Conservation (phyloP, 2,888 invertebrate species). For the Xanthia icteritia region DNA sequence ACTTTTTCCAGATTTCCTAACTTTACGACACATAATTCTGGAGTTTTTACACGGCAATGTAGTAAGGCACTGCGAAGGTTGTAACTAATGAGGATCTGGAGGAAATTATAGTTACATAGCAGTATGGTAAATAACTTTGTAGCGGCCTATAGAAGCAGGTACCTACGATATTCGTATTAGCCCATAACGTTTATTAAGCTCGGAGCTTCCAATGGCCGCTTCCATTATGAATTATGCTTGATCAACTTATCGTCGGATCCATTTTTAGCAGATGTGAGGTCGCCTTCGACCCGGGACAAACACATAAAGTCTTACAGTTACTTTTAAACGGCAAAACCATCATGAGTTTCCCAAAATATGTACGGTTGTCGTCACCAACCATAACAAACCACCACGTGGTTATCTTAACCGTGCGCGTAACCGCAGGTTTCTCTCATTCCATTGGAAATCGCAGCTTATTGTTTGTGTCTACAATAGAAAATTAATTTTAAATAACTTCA, state of each 20-base stretch:
- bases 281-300: background rate
- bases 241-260: background rate
- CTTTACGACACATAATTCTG: background rate
- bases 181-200: background rate
- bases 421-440: constrained; percentile 59
- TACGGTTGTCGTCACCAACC: constrained; percentile 1
- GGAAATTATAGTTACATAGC: background rate
- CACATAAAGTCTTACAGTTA: background rate
- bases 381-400: constrained; percentile 20
- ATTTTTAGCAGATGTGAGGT: background rate
- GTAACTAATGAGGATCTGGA: background rate
- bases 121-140: background rate
- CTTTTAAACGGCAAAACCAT: background rate
- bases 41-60: background rate
- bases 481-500: constrained; percentile 57
- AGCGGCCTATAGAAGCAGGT: background rate
- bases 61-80: background rate
- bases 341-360: background rate
- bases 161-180: too few species aligned
- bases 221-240: background rate
- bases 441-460: constrained; percentile 65
- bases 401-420: constrained; percentile 45
- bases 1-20: background rate
- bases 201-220: background rate
- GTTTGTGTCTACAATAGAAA: constrained; percentile 65